Conservation (phyloP, 2,113 vertebrate species). For the Caranx ignobilis region DNA sequence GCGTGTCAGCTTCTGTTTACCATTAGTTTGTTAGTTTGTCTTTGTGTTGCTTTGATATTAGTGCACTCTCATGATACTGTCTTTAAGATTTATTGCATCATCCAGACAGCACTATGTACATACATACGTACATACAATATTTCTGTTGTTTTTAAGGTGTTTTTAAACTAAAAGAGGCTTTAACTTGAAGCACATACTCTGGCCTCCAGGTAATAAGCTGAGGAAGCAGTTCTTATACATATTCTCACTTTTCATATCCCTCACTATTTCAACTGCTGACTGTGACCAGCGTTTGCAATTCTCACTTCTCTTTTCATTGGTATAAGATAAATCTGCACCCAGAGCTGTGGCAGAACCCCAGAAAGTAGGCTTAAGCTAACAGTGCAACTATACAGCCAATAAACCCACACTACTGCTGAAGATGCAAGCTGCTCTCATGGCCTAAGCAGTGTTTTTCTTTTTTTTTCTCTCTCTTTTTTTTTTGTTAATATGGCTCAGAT, state of each 20-base stretch:
- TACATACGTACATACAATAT: neutral
- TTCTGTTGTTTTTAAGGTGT: neutral
- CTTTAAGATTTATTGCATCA: neutral
- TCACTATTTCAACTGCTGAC: constrained; percentile 35
- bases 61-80: neutral
- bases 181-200: neutral
- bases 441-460: constrained; percentile 23
- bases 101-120: neutral
- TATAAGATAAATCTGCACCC: constrained; percentile 49
- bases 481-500: constrained; percentile 35
- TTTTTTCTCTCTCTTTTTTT: neutral
- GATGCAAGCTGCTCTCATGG: constrained; percentile 53
- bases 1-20: neutral
- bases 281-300: constrained; percentile 22
- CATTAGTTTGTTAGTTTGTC: neutral
- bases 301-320: constrained; percentile 31
- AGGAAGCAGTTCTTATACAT: constrained; percentile 21
- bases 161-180: neutral
- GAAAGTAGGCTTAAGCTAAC: constrained; percentile 58
- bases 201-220: constrained; percentile 15
- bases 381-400: constrained; percentile 59
- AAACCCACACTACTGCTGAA: constrained; percentile 61
- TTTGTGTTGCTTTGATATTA: neutral
- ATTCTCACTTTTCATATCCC: constrained; percentile 35
- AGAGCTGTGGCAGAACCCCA: constrained; percentile 48